Evolutionary conservation across 1,140 invertebrate species (phyloP).

Genomic region (Macrocentrus cingulum): DNA sequence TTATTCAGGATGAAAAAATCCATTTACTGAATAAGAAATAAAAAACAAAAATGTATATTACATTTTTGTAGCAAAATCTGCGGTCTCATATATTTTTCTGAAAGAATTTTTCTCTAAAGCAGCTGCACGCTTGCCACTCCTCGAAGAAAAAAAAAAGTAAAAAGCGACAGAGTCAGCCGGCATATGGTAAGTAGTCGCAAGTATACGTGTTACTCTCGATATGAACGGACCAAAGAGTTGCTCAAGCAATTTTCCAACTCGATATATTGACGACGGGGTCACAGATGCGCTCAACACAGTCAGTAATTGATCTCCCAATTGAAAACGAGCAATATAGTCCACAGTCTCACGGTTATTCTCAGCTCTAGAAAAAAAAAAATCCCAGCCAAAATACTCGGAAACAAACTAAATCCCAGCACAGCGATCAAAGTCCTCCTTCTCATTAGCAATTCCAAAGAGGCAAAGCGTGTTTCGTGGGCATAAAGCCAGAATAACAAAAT

Average conservation of each 20-base stretch:
- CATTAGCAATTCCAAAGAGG: background rate
- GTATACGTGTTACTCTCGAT: constrained; percentile 7
- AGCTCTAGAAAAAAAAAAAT: background rate
- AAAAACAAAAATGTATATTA: background rate
- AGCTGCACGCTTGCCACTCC: constrained; percentile 24
- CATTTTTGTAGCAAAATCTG: background rate
- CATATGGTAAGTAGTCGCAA: constrained; percentile 20
- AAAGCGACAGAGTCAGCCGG: constrained; percentile 11
- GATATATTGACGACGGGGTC: background rate
- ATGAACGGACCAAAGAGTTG: background rate
- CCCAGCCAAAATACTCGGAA: background rate
- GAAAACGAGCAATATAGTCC: background rate
- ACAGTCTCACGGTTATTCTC: background rate
- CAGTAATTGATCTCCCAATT: background rate
- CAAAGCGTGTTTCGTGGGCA: background rate
- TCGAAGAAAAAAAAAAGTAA: constrained; percentile 13
- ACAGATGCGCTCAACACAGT: background rate
- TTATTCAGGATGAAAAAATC: constrained; percentile 22
- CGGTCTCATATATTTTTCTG: background rate
- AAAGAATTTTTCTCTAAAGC: constrained; percentile 8
- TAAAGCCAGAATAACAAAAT: too few species aligned
- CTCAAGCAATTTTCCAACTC: background rate
- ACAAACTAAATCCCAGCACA: background rate
- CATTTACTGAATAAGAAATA: constrained; percentile 22
- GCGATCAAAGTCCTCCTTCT: background rate